Evolutionary conservation across 2,113 vertebrate species (phyloP).

Genomic region (Penelope pileata): DNA sequence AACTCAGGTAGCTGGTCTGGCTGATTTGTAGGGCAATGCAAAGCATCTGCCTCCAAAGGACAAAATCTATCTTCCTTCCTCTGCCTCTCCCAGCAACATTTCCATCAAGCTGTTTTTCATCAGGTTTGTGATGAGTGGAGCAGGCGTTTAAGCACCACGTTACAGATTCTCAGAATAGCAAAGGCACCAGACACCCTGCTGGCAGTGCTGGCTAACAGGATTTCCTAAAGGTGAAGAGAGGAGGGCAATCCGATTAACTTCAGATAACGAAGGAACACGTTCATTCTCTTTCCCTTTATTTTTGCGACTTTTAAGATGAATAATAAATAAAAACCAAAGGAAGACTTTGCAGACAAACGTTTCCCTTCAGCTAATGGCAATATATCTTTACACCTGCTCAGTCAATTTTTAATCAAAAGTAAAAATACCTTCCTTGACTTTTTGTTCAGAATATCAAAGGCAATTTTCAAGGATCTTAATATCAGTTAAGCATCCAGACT

Average conservation of each 20-base stretch:
- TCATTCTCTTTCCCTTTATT: background rate
- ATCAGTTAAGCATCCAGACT: background rate
- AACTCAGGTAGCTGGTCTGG: rapidly evolving
- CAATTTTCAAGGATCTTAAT: conserved; percentile 43
- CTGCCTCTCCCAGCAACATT: background rate
- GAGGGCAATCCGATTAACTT: conserved; percentile 2
- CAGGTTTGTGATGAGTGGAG: background rate
- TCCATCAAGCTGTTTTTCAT: background rate
- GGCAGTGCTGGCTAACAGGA: background rate
- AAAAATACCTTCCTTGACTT: conserved; percentile 21
- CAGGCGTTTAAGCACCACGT: background rate
- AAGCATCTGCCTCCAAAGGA: background rate
- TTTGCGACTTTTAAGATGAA: background rate
- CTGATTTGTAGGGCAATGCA: background rate
- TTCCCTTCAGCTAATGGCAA: background rate
- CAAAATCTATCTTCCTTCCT: background rate
- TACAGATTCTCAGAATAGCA: background rate
- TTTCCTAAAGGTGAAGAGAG: background rate
- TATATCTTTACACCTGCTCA: background rate
- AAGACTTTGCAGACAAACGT: background rate
- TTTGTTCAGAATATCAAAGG: conserved; percentile 35
- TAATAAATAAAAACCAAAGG: conserved; percentile 7
- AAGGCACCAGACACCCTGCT: background rate
- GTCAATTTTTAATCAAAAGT: conserved; percentile 40
- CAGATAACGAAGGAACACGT: background rate